These are phyloP conservation scores for Eugnorisma glareosa DNA, from an alignment of 2,888 invertebrate genomes.

Conservation along the genomic window DNA sequence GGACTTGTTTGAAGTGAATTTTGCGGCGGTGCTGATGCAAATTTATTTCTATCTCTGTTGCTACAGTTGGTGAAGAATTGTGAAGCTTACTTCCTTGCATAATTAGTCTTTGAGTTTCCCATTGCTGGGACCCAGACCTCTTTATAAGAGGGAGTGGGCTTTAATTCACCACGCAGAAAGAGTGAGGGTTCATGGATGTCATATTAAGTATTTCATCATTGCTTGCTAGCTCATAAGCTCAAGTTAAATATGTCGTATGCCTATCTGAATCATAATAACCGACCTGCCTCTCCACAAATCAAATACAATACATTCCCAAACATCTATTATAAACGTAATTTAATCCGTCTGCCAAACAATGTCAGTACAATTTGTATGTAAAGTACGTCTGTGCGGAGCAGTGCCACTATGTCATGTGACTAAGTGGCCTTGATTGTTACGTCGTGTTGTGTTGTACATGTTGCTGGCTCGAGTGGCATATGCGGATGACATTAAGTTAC, in stretches of 20 bases:
- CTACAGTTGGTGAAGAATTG: neutral
- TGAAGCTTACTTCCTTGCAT: neutral
- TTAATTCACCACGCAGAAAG: neutral
- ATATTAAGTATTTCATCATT: neutral
- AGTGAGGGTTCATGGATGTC: neutral
- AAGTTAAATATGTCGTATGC: neutral
- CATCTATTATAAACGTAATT: constrained; percentile 47
- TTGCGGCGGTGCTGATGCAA: constrained; percentile 7
- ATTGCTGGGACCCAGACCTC: neutral
- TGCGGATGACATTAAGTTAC: constrained; percentile 57
- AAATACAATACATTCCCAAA: constrained; percentile 29
- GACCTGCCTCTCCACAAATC: constrained; percentile 1
- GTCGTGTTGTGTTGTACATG: constrained; percentile 49
- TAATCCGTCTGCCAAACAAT: constrained; percentile 46
- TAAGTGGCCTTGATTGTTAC: constrained; percentile 61
- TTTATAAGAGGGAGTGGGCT: neutral
- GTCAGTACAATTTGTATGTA: constrained; percentile 61
- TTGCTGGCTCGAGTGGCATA: constrained; percentile 44
- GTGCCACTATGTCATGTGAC: constrained; percentile 54
- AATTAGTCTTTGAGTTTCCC: neutral
- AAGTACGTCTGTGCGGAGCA: constrained; percentile 54
- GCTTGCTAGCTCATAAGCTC: neutral
- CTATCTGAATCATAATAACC: constrained; percentile 4
- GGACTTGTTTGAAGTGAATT: constrained; percentile 16
- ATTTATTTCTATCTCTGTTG: constrained; percentile 25